Evolutionary conservation across 2,888 invertebrate genomes (phyloP).

Genomic region (Strigamia crassipes): DNA sequence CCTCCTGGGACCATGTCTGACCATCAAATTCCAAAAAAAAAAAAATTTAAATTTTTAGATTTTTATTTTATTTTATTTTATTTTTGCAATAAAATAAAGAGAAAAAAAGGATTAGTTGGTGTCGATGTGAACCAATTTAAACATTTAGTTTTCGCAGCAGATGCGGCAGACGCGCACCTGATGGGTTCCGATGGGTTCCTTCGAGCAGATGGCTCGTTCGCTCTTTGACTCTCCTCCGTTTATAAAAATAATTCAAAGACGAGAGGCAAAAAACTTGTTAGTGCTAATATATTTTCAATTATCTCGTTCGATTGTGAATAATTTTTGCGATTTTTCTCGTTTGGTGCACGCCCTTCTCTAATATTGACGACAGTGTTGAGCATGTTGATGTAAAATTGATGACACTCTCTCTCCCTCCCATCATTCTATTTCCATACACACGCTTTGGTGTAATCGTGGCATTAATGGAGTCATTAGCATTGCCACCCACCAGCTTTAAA

Average conservation of each 20-base stretch:
- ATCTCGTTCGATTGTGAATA: slow-evolving; percentile 18
- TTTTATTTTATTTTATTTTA: too few relatives aligned
- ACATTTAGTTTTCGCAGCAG: neutral
- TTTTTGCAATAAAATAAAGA: too few relatives aligned
- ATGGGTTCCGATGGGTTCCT: too few relatives aligned
- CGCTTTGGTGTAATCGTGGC: slow-evolving; percentile 10
- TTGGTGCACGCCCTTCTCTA: neutral
- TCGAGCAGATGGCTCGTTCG: neutral
- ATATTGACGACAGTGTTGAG: slow-evolving; percentile 6
- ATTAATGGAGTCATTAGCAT: slow-evolving; percentile 30
- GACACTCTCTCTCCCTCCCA: slow-evolving; percentile 2
- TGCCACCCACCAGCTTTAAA: neutral
- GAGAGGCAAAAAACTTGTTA: neutral
- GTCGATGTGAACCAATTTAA: neutral
- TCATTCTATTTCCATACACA: slow-evolving; percentile 7
- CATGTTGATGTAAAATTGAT: slow-evolving; percentile 25
- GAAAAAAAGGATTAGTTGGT: too few relatives aligned
- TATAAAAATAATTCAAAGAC: slow-evolving; percentile 10
- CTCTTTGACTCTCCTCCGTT: neutral
- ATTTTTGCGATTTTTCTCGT: neutral
- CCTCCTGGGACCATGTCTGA: neutral
- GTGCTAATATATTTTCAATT: neutral
- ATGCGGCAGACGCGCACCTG: neutral
- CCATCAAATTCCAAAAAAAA: too few relatives aligned
- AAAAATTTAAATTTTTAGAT: too few relatives aligned